Percentiles rank a stretch among this genome's conserved stretches.
Conservation (phyloP, 2,888 invertebrate genomes). For the Sepioteuthis lessoniana region DNA sequence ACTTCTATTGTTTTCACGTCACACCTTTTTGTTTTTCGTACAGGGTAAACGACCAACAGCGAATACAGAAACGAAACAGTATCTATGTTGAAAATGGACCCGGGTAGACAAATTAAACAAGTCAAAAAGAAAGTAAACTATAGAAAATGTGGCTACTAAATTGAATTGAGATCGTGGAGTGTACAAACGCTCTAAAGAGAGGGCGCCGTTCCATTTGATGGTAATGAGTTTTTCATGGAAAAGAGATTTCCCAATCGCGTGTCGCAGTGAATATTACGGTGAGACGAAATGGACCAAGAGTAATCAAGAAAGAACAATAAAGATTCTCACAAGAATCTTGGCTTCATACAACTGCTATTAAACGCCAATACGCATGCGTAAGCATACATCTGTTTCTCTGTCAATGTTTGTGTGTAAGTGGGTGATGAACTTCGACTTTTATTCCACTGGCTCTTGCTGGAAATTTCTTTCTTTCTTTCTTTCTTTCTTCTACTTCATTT, state of each 20-base stretch:
- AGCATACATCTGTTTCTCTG: neutral
- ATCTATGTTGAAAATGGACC: too few relatives aligned
- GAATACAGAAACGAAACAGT: too few relatives aligned
- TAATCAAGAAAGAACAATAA: neutral
- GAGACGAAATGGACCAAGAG: neutral
- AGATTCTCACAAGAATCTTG: neutral
- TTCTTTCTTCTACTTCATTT: neutral
- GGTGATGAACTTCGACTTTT: too few relatives aligned
- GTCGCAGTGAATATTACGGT: neutral
- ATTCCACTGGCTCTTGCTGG: neutral
- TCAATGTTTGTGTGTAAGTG: too few relatives aligned
- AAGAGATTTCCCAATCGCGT: constrained; percentile 33
- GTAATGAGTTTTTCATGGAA: neutral
- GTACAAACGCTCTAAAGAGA: neutral
- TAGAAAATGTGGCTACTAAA: neutral
- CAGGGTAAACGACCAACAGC: too few relatives aligned
- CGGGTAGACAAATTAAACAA: neutral
- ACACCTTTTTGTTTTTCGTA: too few relatives aligned
- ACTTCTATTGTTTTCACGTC: too few relatives aligned
- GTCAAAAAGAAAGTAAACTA: neutral
- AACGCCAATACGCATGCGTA: neutral
- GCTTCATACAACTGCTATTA: neutral
- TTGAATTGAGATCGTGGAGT: neutral
- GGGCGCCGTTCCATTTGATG: neutral
- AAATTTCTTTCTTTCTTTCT: neutral